A percentile compares a stretch with the other conserved stretches of the same genome.
These are phyloP conservation scores for Nemopilema nomurai DNA, from an alignment of 30 jellyfish, hydroid and myxozoan species.

Conservation along the genomic window DNA sequence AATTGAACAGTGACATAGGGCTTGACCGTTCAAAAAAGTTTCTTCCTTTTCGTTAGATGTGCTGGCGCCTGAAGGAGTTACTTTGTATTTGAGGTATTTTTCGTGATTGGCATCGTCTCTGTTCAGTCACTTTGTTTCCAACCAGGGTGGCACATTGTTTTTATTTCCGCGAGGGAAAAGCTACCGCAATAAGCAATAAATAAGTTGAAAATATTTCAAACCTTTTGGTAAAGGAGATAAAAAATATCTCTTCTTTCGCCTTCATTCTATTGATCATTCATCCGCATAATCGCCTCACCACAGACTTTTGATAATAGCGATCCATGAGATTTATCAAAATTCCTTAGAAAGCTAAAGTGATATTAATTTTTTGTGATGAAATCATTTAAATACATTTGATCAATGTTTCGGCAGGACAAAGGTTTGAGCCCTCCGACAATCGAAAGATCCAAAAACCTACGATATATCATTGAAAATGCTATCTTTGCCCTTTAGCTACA, in stretches of 20 bases:
- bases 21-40: no score
- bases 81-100: no score
- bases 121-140: no score
- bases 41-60: no score
- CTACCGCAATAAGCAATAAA: background rate
- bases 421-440: background rate
- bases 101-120: background rate
- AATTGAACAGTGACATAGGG: no score
- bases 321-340: background rate
- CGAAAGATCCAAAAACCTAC: background rate
- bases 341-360: background rate
- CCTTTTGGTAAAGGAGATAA: background rate
- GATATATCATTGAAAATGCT: no score
- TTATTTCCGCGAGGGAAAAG: background rate
- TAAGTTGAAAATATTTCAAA: background rate
- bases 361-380: background rate
- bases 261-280: background rate
- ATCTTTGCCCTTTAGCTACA: no score
- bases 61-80: no score
- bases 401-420: background rate
- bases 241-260: background rate
- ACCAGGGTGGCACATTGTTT: background rate
- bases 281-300: background rate
- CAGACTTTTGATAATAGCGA: background rate
- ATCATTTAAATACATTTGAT: background rate